Base-by-base conservation (phyloP, 2,797 vertebrate genomes). In the Picus viridis region DNA sequence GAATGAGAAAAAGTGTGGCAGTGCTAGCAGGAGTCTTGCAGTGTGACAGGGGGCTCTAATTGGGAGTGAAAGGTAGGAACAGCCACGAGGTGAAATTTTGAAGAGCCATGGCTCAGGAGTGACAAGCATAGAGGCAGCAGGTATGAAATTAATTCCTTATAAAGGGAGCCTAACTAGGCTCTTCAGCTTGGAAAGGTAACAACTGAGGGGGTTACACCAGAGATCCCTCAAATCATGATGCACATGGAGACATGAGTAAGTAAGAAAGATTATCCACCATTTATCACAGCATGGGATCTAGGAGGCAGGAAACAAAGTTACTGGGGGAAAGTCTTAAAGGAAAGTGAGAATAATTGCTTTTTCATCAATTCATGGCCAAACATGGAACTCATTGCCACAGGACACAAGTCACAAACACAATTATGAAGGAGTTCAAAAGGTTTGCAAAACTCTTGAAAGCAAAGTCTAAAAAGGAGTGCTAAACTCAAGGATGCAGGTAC, bases 1-100 rank as follows among this genome's bases (percentile, higher is more conserved):
- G 70, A 92, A 89, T 72, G 67, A 90, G 75, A 85, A 93, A 68
- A 92, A 89, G 65, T 59, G 85, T 86, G 67, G 76, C 70, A 26
- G 56, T 73, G 59, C 88, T 91, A 77, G 68, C 85, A 83, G 65
- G 36, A 90, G n/a, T 72, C 36, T 65, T 92, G 67, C 70, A 62
- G 34, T 27, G 63, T 92, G 73, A 45, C 47, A 49, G 20, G 23
- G 59, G 16, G 12, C 53, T 92, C 84, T 83, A 77, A 22, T 49
- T 51, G 30, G 24, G 39, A 86, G 8, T 30, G 24, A 68, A 74
- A 69, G 57, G n/a, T 39, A 51, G 41, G 36, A 32, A 65, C 75
- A 88, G 77, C 74, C 68, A 64, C 24, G 30, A 32, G 39, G 30
- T 57, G 64, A 86, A 36, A 91, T 78, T 70, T 69, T 39, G 59